Conservation (phyloP, 2,797 vertebrate genomes). For the Galaxias olidus region DNA sequence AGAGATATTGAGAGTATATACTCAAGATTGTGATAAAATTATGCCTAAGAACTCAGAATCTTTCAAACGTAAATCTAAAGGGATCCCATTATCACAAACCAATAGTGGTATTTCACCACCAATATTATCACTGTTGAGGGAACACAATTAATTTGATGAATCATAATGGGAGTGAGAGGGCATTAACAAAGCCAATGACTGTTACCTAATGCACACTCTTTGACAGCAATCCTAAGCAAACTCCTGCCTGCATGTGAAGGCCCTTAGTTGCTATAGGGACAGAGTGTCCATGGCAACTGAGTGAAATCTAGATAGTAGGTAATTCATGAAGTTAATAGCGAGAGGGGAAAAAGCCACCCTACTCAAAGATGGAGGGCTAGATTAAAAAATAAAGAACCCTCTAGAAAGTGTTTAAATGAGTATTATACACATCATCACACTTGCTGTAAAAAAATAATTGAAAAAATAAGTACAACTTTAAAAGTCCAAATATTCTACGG, state of each 20-base stretch:
- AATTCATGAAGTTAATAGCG: constrained; percentile 43
- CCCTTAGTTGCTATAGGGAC: constrained; percentile 70
- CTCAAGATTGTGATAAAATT: constrained; percentile 22
- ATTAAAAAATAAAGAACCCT: too few species aligned
- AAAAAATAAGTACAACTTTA: too few species aligned
- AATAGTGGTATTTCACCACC: constrained; percentile 45
- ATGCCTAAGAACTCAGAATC: constrained; percentile 37
- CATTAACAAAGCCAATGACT: constrained; percentile 40
- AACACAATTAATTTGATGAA: constrained; percentile 36
- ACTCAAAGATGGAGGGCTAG: constrained; percentile 15
- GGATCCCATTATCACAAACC: constrained; percentile 12
- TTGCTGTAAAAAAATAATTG: too few species aligned
- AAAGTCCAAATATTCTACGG: too few species aligned
- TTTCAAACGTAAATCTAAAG: constrained; percentile 11
- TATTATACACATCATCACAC: background rate
- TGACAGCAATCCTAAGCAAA: constrained; percentile 42
- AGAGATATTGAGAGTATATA: constrained; percentile 20
- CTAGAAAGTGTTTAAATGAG: too few species aligned
- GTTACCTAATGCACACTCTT: constrained; percentile 41
- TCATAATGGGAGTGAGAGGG: constrained; percentile 39
- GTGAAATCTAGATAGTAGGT: constrained; percentile 38
- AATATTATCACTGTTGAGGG: constrained; percentile 28
- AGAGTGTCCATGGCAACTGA: constrained; percentile 69
- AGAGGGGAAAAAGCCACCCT: constrained; percentile 19
- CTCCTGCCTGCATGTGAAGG: constrained; percentile 42